These are phyloP conservation scores for Neoitamus cyanurus DNA, from an alignment of 2,888 invertebrate species.

Conservation along the genomic window DNA sequence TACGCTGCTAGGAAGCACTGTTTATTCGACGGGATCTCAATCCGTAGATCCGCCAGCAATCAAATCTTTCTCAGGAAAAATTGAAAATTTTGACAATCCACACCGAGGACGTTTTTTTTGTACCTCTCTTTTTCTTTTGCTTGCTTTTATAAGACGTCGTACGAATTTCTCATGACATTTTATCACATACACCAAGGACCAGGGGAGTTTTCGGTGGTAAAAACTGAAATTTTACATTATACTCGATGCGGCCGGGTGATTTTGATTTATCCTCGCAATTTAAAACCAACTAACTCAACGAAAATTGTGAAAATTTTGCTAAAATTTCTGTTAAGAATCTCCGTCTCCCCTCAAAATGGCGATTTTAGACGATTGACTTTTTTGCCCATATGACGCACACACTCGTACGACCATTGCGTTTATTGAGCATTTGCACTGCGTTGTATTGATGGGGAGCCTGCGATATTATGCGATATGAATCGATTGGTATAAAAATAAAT, in stretches of 20 bases:
- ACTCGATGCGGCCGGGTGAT: background rate
- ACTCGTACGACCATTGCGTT: background rate
- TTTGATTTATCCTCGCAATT: background rate
- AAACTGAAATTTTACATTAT: conserved; percentile 29
- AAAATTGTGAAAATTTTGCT: conserved; percentile 9
- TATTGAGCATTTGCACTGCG: background rate
- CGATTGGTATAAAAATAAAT: conserved; percentile 18
- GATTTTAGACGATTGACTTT: conserved; percentile 50
- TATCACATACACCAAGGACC: conserved; percentile 39
- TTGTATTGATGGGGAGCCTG: background rate
- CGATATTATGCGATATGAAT: background rate
- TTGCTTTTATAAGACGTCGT: conserved; percentile 21
- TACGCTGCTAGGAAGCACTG: conserved; percentile 29
- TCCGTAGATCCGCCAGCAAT: background rate
- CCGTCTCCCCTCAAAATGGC: conserved; percentile 52
- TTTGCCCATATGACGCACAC: conserved; percentile 44
- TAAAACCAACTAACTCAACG: conserved; percentile 3
- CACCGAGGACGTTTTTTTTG: conserved; percentile 3
- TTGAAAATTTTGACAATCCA: conserved; percentile 43
- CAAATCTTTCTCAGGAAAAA: conserved; percentile 12
- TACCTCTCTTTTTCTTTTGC: conserved; percentile 7
- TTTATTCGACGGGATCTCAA: background rate
- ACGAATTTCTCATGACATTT: conserved; percentile 38
- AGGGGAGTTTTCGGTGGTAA: conserved; percentile 21
- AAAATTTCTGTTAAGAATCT: conserved; percentile 36